Evolutionary conservation across 2,797 vertebrate species (phyloP).

Genomic region (Glyptemys insculpta): DNA sequence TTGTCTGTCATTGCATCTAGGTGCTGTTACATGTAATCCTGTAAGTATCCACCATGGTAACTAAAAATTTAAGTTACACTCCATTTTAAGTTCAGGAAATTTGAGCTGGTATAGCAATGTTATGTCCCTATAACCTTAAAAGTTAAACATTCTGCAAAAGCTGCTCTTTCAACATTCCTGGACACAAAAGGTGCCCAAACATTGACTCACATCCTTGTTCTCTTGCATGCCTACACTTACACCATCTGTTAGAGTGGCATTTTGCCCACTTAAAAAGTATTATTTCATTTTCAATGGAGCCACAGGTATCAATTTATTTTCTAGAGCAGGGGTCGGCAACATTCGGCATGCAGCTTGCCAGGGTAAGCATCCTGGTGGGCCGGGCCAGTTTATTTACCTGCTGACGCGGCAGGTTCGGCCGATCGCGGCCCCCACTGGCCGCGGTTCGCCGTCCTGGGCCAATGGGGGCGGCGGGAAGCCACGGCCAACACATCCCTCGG

Average conservation of each 20-base stretch:
- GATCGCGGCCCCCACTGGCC: too few relatives aligned
- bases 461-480: too few relatives aligned
- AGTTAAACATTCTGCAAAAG: slow-evolving; percentile 54
- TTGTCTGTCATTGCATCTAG: background rate
- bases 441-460: too few relatives aligned
- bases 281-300: background rate
- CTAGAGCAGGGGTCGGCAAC: background rate
- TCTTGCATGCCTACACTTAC: slow-evolving; percentile 47
- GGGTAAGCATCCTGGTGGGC: too few relatives aligned
- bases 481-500: too few relatives aligned
- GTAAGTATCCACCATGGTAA: background rate
- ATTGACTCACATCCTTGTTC: slow-evolving; percentile 52
- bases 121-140: slow-evolving; percentile 32
- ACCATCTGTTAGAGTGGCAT: slow-evolving; percentile 63
- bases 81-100: slow-evolving; percentile 44
- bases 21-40: background rate
- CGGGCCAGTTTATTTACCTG: too few relatives aligned
- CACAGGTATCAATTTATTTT: background rate
- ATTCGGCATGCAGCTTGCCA: too few relatives aligned
- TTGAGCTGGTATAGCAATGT: slow-evolving; percentile 18
- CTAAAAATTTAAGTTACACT: background rate
- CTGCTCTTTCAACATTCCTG: slow-evolving; percentile 66
- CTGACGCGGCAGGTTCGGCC: too few relatives aligned
- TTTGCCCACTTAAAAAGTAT: slow-evolving; percentile 40
- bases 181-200: slow-evolving; percentile 39